phyloP scores from a whole-genome alignment of 2,888 invertebrate genomes.

The Hemicrepidius hirtus region DNA sequence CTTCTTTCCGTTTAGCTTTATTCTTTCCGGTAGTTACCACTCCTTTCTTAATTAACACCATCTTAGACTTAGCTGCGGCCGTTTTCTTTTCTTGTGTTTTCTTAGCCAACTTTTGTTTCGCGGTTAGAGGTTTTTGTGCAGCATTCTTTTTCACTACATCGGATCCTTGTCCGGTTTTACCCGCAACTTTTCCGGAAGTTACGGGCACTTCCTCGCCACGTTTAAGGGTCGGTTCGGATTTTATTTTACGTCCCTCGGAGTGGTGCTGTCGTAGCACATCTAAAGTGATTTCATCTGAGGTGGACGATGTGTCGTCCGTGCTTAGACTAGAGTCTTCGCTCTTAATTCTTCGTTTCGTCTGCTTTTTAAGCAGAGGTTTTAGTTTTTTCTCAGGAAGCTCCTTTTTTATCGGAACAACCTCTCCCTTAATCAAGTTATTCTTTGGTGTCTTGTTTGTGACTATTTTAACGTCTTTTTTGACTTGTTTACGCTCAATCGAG shows the following conservation, averaged over 20 bases:
- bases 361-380: constrained; percentile 43
- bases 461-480: constrained; percentile 48
- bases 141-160: not conserved
- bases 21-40: constrained; percentile 37
- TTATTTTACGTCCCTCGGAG: constrained; percentile 43
- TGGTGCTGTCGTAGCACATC: constrained; percentile 51
- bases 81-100: constrained; percentile 52
- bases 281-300: constrained; percentile 59
- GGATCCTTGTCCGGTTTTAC: constrained; percentile 26
- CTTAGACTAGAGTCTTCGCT: constrained; percentile 16
- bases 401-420: constrained; percentile 52
- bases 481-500: constrained; percentile 41
- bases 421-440: constrained; percentile 62
- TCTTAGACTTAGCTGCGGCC: constrained; percentile 42
- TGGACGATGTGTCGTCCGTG: constrained; percentile 53
- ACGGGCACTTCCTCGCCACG: constrained; percentile 4
- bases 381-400: constrained; percentile 55
- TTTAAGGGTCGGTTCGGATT: constrained; percentile 25
- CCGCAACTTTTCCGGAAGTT: constrained; percentile 28
- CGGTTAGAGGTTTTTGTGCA: constrained; percentile 8
- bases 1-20: constrained; percentile 52
- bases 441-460: constrained; percentile 52
- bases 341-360: constrained; percentile 41
- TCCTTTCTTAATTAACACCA: constrained; percentile 47
- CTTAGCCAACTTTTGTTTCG: constrained; percentile 42